These are phyloP conservation scores for Napeogenes sylphis DNA, from an alignment of 2,888 invertebrate genomes.

Conservation along the genomic window DNA sequence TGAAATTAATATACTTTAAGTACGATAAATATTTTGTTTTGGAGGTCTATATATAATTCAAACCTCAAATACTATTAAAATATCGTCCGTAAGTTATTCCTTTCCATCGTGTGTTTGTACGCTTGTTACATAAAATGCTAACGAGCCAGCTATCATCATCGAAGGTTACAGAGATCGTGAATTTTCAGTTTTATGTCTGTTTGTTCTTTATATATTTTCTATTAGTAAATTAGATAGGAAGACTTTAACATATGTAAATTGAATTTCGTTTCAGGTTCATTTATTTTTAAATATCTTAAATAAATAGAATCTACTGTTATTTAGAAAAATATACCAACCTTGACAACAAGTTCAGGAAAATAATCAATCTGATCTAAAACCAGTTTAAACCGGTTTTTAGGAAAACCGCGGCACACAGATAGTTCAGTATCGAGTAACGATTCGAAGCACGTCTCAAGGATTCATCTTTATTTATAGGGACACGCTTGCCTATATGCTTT, in stretches of 20 bases:
- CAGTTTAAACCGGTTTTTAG: conserved; percentile 33
- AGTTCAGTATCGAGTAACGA: conserved; percentile 33
- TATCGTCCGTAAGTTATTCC: not conserved
- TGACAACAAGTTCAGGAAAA: conserved; percentile 8
- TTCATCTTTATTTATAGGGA: conserved; percentile 36
- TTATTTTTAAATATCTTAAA: too few relatives aligned
- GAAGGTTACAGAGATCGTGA: conserved; percentile 27
- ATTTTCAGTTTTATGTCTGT: conserved; percentile 13
- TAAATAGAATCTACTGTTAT: not conserved
- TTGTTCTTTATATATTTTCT: not conserved
- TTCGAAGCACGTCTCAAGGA: conserved; percentile 33
- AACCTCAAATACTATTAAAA: too few relatives aligned
- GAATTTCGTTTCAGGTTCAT: too few relatives aligned
- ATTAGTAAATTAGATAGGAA: not conserved
- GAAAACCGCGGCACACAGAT: conserved; percentile 32
- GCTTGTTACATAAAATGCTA: conserved; percentile 32
- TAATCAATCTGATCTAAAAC: conserved; percentile 21
- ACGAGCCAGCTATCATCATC: conserved; percentile 23
- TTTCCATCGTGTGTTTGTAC: conserved; percentile 12
- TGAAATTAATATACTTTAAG: too few relatives aligned
- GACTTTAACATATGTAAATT: not conserved
- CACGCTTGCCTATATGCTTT: conserved; percentile 23
- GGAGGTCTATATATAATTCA: too few relatives aligned
- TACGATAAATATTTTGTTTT: too few relatives aligned
- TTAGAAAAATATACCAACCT: conserved; percentile 4